These are phyloP conservation scores for Halcyon malimbica DNA, from an alignment of 2,113 vertebrate species.

Conservation along the genomic window DNA sequence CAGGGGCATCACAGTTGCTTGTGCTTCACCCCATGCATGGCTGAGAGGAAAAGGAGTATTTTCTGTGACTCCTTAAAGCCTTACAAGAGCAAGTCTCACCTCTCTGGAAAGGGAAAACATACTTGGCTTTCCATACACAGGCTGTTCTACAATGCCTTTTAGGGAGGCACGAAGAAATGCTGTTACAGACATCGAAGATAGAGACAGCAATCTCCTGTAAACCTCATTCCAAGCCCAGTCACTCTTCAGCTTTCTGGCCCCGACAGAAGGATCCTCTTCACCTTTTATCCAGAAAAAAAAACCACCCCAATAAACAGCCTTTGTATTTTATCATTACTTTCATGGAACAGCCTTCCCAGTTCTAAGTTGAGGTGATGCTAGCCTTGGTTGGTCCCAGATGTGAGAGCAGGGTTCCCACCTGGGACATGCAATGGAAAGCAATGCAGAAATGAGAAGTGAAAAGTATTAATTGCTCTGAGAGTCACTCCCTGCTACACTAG, in stretches of 20 bases:
- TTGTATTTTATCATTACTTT: not conserved
- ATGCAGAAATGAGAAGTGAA: not conserved
- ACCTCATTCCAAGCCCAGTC: constrained; percentile 38
- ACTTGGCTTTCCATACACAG: not conserved
- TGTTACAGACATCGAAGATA: not conserved
- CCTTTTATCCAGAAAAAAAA: constrained; percentile 39
- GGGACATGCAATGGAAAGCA: not conserved
- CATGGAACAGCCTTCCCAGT: too few relatives aligned
- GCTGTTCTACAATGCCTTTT: not conserved
- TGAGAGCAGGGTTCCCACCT: not conserved
- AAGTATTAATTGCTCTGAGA: not conserved
- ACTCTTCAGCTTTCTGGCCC: not conserved
- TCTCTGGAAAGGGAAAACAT: not conserved
- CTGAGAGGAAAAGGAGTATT: not conserved
- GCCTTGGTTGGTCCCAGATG: not conserved
- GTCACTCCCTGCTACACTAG: not conserved
- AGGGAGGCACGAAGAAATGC: not conserved
- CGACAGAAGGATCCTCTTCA: not conserved
- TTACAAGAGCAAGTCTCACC: not conserved
- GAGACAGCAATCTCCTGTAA: not conserved
- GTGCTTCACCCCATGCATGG: not conserved
- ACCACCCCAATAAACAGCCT: not conserved
- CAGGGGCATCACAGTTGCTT: not conserved
- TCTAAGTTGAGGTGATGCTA: not conserved
- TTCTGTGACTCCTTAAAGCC: not conserved